Base-by-base conservation (phyloP, 2,888 invertebrate species). In the Erebia epiphron region DNA sequence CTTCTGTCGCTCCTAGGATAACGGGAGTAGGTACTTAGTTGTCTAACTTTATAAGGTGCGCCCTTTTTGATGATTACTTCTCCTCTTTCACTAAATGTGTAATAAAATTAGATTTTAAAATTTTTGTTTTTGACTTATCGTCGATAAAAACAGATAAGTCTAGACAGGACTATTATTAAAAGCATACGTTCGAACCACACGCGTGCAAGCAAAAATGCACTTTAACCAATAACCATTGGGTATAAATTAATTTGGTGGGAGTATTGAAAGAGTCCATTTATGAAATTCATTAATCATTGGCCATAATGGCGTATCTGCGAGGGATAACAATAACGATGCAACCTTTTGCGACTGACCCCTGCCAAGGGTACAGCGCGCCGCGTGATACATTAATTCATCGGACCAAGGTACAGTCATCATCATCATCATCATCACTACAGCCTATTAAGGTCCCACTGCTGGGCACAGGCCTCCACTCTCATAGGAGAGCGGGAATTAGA, bases 251-350 rank as follows among this genome's bases (percentile, higher is more conserved):
- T 49, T 58, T 52, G 16, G 7, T 10, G n/a, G 43, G 52, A n/a
- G 16, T 41, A 52, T 54, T 50, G 11, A 35, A 63, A 60, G 65
- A 58, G 62, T 71, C 72, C 70, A 70, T 67, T 69, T 74, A 69
- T 68, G 70, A 75, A 75, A 76, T 74, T 75, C 75, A 77, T 77
- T 76, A 76, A 77, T 77, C 77, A 77, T 69, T 69, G 71, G 68
- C 60, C 68, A 75, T 75, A 76, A 77, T 77, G 73, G 74, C 64
- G 71, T 74, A 73, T 75, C 75, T 74, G 72, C 70, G 65, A 63
- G 68, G 72, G 73, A 73, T 75, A 69, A 76, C 75, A 76, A 76
- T 73, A 73, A 75, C 74, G 67, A 67, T 69, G 76, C 74, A 71
- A 75, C 70, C 77, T 73, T 67, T 70, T 56, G 73, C 67, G 70